A percentile compares a stretch with the other conserved stretches of the same genome.
Conservation (phyloP, 53 echinoderm and acorn worm genomes). For the Stichopus horrens region DNA sequence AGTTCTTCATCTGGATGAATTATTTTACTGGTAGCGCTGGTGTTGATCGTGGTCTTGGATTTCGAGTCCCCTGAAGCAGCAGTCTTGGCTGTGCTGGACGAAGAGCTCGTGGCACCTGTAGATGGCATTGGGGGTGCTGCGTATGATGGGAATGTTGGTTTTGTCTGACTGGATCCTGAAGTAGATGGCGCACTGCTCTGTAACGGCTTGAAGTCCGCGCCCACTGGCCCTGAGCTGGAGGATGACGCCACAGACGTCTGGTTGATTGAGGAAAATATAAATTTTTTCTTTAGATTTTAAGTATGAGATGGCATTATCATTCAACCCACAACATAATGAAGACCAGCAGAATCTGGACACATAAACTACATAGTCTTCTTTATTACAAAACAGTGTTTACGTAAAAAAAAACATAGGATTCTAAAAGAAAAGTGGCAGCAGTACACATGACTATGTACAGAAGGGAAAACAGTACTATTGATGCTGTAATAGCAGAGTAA, state of each 20-base stretch:
- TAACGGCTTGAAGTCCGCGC: constrained; percentile 50
- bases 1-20: constrained; percentile 98
- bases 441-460: too few relatives aligned
- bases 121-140: constrained; percentile 53
- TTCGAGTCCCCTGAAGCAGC: constrained; percentile 1
- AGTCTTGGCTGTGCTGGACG: constrained; percentile 8
- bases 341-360: too few relatives aligned
- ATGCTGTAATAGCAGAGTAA: too few relatives aligned
- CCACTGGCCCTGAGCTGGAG: constrained; percentile 47
- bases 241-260: constrained; percentile 42
- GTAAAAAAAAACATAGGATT: too few relatives aligned
- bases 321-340: too few relatives aligned
- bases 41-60: constrained; percentile 55
- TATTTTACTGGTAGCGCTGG: constrained; percentile 88
- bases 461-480: too few relatives aligned
- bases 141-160: constrained; percentile 83
- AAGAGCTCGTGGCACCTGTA: constrained; percentile 34
- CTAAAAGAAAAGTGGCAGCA: too few relatives aligned
- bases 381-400: too few relatives aligned
- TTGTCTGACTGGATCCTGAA: constrained; percentile 40
- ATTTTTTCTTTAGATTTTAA: too few relatives aligned
- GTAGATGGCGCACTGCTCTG: constrained; percentile 45
- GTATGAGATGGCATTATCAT: too few relatives aligned
- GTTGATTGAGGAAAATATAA: background rate
- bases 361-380: too few relatives aligned